phyloP scores from a whole-genome alignment of 1,140 invertebrate species.

The Samia ricini region DNA sequence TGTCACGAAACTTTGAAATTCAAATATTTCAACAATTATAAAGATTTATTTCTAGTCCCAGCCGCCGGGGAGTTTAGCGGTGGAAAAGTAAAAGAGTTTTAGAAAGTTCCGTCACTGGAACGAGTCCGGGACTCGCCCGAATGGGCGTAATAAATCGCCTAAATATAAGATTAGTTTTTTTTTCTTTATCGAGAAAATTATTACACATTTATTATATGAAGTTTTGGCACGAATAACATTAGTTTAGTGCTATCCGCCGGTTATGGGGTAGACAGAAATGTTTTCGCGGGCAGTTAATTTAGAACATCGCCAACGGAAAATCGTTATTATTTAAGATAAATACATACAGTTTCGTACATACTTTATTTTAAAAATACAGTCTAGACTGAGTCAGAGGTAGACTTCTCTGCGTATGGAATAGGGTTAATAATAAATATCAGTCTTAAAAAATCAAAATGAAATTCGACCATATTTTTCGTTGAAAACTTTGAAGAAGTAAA shows the following conservation, averaged over 20 bases:
- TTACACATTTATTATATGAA: neutral
- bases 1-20: neutral
- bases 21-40: constrained; percentile 1
- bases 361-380: too few species aligned
- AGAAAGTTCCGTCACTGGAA: neutral
- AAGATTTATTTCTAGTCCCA: neutral
- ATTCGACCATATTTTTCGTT: too few species aligned
- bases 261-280: neutral
- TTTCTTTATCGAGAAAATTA: neutral
- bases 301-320: too few species aligned
- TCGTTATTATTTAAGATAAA: too few species aligned
- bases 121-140: neutral
- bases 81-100: neutral
- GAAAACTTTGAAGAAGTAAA: too few species aligned
- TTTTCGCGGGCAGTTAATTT: too few species aligned
- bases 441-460: too few species aligned
- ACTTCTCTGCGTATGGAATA: too few species aligned
- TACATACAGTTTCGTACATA: too few species aligned
- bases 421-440: too few species aligned
- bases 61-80: neutral
- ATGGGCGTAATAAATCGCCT: neutral
- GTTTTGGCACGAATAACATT: neutral
- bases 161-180: constrained; percentile 1
- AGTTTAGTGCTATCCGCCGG: neutral
- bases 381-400: too few species aligned